phyloP scores from a whole-genome alignment of 2,888 invertebrate species.

The Thysanoteuthis rhombus region DNA sequence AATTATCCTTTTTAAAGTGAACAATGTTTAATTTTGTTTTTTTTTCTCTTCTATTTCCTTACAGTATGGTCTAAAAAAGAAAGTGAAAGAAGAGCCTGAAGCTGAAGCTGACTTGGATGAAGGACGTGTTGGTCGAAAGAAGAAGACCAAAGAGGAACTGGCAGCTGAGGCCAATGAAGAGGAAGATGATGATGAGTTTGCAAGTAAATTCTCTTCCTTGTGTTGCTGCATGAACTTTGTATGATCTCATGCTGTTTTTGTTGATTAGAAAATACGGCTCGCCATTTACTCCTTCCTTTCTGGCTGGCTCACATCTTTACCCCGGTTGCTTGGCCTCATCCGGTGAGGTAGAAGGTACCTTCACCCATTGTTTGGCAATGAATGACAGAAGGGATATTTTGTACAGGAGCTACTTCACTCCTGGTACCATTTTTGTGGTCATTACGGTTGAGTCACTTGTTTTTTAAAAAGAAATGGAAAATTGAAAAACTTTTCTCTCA shows the following conservation, averaged over 20 bases:
- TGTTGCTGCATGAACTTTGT: constrained; percentile 65
- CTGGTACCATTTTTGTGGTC: not conserved
- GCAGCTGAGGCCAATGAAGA: constrained; percentile 90
- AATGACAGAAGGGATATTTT: not conserved
- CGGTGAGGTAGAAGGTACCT: not conserved
- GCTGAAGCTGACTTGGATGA: constrained; percentile 55
- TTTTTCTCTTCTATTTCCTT: constrained; percentile 34
- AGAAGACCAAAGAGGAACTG: constrained; percentile 97
- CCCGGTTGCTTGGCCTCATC: not conserved
- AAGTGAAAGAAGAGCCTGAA: constrained; percentile 73
- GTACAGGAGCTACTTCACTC: not conserved
- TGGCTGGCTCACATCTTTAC: not conserved
- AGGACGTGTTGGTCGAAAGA: constrained; percentile 87
- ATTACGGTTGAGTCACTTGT: not conserved
- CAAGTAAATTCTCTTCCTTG: constrained; percentile 67
- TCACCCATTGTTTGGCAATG: not conserved
- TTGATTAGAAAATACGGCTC: not conserved
- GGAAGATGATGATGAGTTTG: constrained; percentile 60
- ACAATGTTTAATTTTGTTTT: not conserved
- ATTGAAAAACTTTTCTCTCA: not conserved
- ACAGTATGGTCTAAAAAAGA: constrained; percentile 99
- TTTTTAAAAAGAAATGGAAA: not conserved
- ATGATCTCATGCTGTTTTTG: constrained; percentile 38
- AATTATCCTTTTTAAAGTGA: not conserved
- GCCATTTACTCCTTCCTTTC: not conserved